Percentiles rank a stretch among this genome's conserved stretches.
Conservation (phyloP, 1,140 invertebrate species). For the Frieseomelitta varia region DNA sequence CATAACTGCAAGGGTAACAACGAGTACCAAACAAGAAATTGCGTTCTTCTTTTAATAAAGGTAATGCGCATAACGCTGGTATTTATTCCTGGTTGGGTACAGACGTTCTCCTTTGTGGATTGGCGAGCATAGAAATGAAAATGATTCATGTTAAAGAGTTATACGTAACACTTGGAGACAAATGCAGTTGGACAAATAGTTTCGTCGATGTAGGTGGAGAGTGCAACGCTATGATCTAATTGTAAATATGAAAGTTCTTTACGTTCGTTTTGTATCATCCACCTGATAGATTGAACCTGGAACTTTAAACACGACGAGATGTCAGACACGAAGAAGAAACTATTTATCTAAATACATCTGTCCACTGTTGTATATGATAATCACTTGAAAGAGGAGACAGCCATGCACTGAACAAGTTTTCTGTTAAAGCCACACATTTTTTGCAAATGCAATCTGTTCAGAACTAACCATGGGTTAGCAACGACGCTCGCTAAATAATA, state of each 20-base stretch:
- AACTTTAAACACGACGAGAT: neutral
- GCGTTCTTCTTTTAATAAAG: conserved; percentile 62
- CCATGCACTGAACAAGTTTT: conserved; percentile 64
- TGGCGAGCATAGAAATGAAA: conserved; percentile 75
- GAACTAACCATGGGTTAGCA: conserved; percentile 53
- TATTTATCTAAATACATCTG: conserved; percentile 20
- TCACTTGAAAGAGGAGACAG: conserved; percentile 59
- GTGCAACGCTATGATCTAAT: neutral
- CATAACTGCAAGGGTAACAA: conserved; percentile 47
- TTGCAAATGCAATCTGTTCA: conserved; percentile 54
- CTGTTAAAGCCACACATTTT: conserved; percentile 58
- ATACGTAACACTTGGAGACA: conserved; percentile 38
- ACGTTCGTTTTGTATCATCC: neutral
- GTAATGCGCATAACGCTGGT: conserved; percentile 73
- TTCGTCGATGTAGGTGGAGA: neutral
- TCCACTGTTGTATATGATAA: conserved; percentile 35
- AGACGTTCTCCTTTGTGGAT: conserved; percentile 76
- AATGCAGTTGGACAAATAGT: conserved; percentile 21
- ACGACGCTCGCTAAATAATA: conserved; percentile 45
- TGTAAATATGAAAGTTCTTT: neutral
- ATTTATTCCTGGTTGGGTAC: conserved; percentile 77
- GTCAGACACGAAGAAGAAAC: neutral
- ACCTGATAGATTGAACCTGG: neutral
- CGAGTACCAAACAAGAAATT: conserved; percentile 43
- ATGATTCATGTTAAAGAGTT: conserved; percentile 58